Evolutionary conservation across 2,113 vertebrate genomes (phyloP).

Genomic region (Pycnonotus jocosus): DNA sequence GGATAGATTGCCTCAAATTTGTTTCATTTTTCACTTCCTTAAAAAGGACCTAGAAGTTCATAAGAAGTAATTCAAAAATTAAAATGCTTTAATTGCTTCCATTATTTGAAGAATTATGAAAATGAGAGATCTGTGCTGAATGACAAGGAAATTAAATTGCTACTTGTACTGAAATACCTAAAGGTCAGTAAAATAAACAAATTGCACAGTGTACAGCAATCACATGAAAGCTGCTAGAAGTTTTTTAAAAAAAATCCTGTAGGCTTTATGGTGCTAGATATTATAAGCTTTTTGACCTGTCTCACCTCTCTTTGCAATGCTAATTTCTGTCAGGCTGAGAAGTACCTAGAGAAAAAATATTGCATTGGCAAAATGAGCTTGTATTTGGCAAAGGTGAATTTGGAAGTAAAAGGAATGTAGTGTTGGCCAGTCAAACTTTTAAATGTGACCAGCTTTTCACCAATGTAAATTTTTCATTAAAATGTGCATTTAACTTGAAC

Average conservation of each 20-base stretch:
- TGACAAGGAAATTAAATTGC: not conserved
- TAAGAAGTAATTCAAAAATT: not conserved
- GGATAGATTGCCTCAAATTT: not conserved
- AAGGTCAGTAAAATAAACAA: not conserved
- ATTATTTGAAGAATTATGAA: not conserved
- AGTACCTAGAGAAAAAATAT: not conserved
- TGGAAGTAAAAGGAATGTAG: not conserved
- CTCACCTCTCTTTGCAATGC: not conserved
- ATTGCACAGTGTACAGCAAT: not conserved
- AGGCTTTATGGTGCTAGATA: not conserved
- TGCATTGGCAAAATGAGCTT: not conserved
- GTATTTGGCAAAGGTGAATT: not conserved
- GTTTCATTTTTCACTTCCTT: not conserved
- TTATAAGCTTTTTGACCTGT: not conserved
- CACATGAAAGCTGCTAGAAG: not conserved
- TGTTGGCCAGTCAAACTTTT: not conserved
- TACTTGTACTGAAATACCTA: not conserved
- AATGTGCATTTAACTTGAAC: not conserved
- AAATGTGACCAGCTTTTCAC: not conserved
- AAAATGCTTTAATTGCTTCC: not conserved
- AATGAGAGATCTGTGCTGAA: not conserved
- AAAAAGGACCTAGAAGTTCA: not conserved
- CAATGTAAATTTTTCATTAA: not conserved
- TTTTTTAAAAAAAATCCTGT: not conserved
- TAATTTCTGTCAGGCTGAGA: not conserved